Conservation (phyloP, 2,797 vertebrate genomes). For the Anguilla obscura region DNA sequence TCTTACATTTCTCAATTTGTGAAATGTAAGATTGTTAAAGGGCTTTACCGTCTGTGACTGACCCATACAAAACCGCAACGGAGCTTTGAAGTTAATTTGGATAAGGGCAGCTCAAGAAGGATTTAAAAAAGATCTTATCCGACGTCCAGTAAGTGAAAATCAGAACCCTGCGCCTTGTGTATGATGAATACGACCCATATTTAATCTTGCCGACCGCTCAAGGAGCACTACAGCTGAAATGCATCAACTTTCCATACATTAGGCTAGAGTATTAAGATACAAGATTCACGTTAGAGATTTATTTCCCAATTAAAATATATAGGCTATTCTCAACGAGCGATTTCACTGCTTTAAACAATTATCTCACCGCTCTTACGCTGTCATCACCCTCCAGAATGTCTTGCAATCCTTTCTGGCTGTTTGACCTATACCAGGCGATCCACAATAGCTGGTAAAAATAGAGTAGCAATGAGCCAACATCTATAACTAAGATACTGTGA, state of each 20-base stretch:
- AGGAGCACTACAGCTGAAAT: neutral
- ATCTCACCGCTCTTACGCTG: neutral
- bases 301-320: neutral
- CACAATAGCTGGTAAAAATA: neutral
- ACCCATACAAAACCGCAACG: neutral
- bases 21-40: no score
- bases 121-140: conserved; percentile 11
- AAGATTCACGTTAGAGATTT: neutral
- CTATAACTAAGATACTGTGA: neutral
- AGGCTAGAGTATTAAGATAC: neutral
- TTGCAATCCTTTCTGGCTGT: neutral
- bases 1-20: neutral
- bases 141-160: neutral
- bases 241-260: neutral
- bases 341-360: neutral
- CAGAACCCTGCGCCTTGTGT: neutral
- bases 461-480: neutral
- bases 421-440: neutral
- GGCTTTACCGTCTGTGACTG: neutral
- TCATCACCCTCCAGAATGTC: neutral
- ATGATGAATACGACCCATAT: neutral
- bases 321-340: neutral
- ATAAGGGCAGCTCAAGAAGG: neutral
- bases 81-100: neutral
- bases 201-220: neutral